Base-by-base conservation (phyloP, 2,888 invertebrate species). In the Sesia bembeciformis region DNA sequence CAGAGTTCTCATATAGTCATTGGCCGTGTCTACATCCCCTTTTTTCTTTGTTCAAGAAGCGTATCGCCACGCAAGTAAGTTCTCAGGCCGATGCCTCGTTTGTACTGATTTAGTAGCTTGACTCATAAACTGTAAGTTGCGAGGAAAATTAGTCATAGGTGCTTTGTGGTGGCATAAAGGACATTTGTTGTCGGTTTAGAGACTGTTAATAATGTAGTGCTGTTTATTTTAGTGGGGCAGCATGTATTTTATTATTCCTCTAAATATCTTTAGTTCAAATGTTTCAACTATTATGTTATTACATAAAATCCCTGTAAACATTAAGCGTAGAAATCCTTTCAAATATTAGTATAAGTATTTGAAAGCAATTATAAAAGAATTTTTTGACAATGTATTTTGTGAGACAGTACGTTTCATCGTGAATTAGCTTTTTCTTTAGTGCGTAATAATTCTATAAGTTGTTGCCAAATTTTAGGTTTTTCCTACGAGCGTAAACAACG, bases 31-130 rank as follows among this genome's bases (percentile, higher is more conserved):
- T 69, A 70, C 73, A 79, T 75, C 80, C 81, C 81, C 79, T 81
- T 82, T 71, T 83, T 84, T 78, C 82, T 81, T 80, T 85, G 86
- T 78, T 75, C 81, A 84, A 69, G 73, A 65, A 81, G 76, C 87
- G 84, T 82, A 76, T 78, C 87, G 76, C 79, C 81, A 82, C 81
- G 82, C 84, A 78, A 82, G 74, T 73, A 61, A 65, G 78, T 85
- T 86, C 85, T 78, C 84, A 84, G 74, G 81, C 74, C 59, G 46
- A 53, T 67, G 67, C 64, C 57, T 63, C 66, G 71, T 72, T 72
- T 60, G 65, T 65, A 68, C 75, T 68, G 70, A 73, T 72, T 78
- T 76, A 77, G 74, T 76, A 53, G 54, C 59, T 53, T 66, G 67
- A 65, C 57, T 68, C 66, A 64, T 56, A 55, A 56, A 52, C 50